phyloP scores from a whole-genome alignment of 2,797 vertebrate genomes.

The Esox masquinongy region DNA sequence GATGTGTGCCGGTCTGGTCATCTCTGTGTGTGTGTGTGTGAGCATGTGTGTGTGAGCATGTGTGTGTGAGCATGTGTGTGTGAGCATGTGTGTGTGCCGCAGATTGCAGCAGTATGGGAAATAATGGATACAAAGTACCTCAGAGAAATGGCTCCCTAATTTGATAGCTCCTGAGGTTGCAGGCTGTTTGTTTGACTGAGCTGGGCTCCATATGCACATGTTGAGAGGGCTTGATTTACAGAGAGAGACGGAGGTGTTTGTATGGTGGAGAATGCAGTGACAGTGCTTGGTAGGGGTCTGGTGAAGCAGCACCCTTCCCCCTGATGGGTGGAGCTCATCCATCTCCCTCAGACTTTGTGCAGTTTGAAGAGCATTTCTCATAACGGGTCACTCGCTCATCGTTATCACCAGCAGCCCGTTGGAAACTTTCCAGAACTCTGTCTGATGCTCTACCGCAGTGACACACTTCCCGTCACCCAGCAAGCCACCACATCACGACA shows the following conservation, averaged over 20 bases:
- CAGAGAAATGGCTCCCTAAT: constrained; percentile 20
- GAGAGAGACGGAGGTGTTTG: constrained; percentile 6
- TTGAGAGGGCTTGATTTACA: constrained; percentile 23
- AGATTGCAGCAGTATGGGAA: neutral
- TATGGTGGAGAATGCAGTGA: neutral
- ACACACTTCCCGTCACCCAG: neutral
- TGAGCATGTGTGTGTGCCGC: constrained; percentile 1
- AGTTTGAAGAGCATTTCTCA: constrained; percentile 9
- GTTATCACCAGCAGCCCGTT: constrained; percentile 11
- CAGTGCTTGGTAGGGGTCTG: neutral
- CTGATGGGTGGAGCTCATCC: neutral
- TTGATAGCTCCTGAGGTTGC: constrained; percentile 13
- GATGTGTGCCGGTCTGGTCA: neutral
- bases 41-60: neutral
- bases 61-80: neutral
- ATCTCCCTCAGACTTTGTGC: constrained; percentile 4
- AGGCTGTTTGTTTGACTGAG: neutral
- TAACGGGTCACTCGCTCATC: neutral
- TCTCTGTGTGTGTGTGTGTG: neutral
- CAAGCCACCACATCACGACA: neutral
- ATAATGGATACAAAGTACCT: constrained; percentile 19
- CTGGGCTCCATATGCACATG: neutral
- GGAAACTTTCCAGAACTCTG: constrained; percentile 15
- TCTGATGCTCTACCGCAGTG: neutral
- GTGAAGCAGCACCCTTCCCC: constrained; percentile 11